Conservation (phyloP, 2,888 invertebrate species). For the Teleiodes luculella region DNA sequence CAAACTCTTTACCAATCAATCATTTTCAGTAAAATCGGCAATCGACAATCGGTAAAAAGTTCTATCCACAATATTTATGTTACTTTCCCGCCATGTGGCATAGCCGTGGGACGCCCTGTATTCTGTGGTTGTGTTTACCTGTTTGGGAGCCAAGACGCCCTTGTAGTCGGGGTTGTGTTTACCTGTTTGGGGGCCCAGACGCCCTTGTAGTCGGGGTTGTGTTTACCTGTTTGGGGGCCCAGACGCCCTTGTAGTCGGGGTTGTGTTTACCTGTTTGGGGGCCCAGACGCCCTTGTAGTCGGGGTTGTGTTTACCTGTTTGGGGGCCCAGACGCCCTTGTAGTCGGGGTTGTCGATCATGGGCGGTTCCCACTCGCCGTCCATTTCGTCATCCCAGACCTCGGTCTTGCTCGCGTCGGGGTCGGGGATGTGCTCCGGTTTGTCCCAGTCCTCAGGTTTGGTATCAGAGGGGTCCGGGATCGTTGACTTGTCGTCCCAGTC, state of each 20-base stretch:
- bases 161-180: too few relatives aligned
- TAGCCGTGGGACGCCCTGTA: too few relatives aligned
- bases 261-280: not conserved
- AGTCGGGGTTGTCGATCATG: slow-evolving; percentile 99
- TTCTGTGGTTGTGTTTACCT: too few relatives aligned
- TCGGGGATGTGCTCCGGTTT: slow-evolving; percentile 99
- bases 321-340: slow-evolving; percentile 99
- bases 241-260: not conserved
- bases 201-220: too few relatives aligned
- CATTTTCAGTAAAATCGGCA: too few relatives aligned
- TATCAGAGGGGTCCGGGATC: slow-evolving; percentile 97
- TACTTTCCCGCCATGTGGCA: too few relatives aligned
- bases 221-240: not conserved
- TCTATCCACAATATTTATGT: too few relatives aligned
- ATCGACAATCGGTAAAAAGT: too few relatives aligned
- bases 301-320: slow-evolving; percentile 82
- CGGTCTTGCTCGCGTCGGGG: slow-evolving; percentile 97
- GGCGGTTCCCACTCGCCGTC: slow-evolving; percentile 99
- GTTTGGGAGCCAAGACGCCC: too few relatives aligned
- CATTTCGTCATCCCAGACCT: slow-evolving; percentile 99
- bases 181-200: too few relatives aligned
- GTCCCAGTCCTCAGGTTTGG: slow-evolving; percentile 99
- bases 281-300: not conserved
- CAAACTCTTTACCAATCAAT: too few relatives aligned
- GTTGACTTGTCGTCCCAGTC: slow-evolving; percentile 97